Percentiles rank a stretch among this genome's conserved stretches.
These are phyloP conservation scores for Rhynchomys soricoides DNA, from an alignment of 2,113 vertebrate species.

Conservation along the genomic window DNA sequence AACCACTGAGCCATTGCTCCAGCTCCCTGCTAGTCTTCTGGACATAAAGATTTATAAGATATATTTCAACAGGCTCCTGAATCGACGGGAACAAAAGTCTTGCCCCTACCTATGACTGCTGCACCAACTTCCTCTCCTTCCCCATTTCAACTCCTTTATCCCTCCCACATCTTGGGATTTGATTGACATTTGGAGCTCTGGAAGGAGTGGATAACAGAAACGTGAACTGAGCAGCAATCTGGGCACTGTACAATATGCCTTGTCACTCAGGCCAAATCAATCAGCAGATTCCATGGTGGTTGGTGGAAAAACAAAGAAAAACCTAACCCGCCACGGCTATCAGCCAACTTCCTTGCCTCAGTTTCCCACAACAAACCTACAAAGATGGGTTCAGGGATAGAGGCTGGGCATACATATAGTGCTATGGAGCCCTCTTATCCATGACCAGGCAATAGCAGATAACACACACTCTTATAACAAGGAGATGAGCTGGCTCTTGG, in stretches of 20 bases:
- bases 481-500: no score
- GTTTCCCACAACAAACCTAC: neutral
- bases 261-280: neutral
- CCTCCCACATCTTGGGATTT: neutral
- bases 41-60: neutral
- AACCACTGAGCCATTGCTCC: no score
- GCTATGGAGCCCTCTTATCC: neutral
- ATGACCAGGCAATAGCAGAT: rapidly evolving
- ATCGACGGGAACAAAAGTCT: neutral
- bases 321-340: neutral
- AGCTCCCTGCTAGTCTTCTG: no score
- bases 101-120: no score
- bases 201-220: neutral
- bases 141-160: neutral
- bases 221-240: neutral
- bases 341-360: neutral
- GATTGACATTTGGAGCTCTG: neutral
- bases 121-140: neutral
- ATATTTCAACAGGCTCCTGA: neutral
- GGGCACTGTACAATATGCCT: neutral
- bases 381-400: neutral
- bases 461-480: neutral
- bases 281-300: neutral
- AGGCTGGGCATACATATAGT: neutral
- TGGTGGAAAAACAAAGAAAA: neutral